These are phyloP conservation scores for Phalacrocorax aristotelis DNA, from an alignment of 2,113 vertebrate genomes.

Conservation along the genomic window DNA sequence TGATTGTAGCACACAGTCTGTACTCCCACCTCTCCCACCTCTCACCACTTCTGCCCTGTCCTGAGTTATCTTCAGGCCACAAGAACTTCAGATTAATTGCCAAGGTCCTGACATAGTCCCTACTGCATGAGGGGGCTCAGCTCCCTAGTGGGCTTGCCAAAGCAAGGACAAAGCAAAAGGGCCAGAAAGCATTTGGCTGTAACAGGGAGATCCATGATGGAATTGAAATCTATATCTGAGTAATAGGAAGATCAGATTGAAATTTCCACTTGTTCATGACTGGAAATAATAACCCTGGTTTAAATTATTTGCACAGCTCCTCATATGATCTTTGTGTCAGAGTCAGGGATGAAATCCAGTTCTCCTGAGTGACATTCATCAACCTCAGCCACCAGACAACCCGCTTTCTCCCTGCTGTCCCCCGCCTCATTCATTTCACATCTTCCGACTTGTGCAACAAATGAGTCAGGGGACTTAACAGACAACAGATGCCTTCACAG, in stretches of 20 bases:
- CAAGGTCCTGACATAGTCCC: background rate
- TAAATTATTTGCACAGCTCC: background rate
- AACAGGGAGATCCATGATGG: background rate
- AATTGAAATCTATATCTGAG: background rate
- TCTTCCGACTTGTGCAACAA: constrained; percentile 34
- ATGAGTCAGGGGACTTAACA: constrained; percentile 55
- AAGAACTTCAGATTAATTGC: background rate
- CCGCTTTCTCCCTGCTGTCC: background rate
- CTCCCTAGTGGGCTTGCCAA: background rate
- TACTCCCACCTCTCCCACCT: background rate
- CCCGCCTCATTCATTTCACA: background rate
- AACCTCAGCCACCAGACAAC: background rate
- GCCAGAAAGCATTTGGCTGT: background rate
- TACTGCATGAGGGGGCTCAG: background rate
- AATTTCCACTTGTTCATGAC: background rate
- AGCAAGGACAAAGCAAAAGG: background rate
- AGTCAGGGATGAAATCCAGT: background rate
- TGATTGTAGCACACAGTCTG: background rate
- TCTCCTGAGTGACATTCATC: background rate
- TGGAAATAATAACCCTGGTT: background rate
- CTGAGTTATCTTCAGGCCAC: background rate
- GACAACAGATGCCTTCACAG: constrained; percentile 52
- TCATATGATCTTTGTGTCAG: background rate
- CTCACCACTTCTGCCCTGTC: background rate
- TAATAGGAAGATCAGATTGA: background rate